These are phyloP conservation scores for Gadus macrocephalus DNA, from an alignment of 2,113 vertebrate species.

Conservation along the genomic window DNA sequence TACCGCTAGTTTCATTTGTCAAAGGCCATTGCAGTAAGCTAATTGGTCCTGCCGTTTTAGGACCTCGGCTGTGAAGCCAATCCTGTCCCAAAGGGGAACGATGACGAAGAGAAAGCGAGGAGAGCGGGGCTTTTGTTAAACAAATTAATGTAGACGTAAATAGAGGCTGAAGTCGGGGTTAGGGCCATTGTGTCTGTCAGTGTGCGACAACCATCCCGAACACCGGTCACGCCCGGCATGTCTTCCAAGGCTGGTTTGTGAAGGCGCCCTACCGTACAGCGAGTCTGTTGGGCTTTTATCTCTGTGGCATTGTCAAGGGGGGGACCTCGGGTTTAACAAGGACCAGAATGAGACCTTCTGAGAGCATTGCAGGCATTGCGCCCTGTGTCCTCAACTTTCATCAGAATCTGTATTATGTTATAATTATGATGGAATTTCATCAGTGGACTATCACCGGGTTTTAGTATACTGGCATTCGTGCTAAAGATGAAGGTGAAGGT, in stretches of 20 bases:
- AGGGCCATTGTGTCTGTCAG: background rate
- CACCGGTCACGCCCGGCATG: slow-evolving; percentile 13
- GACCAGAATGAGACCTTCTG: no score
- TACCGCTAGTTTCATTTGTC: no score
- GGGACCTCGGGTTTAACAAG: background rate
- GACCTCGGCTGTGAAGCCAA: no score
- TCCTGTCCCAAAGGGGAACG: no score
- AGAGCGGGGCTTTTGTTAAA: background rate
- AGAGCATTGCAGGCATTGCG: background rate
- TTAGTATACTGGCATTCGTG: no score
- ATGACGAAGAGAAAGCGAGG: background rate
- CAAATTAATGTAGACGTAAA: background rate
- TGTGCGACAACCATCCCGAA: background rate
- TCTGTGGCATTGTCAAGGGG: background rate
- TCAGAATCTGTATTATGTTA: background rate
- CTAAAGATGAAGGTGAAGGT: no score
- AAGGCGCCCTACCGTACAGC: background rate
- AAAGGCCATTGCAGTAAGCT: no score
- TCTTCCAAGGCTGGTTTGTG: background rate
- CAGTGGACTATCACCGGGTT: no score
- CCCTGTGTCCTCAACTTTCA: background rate
- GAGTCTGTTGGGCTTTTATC: background rate
- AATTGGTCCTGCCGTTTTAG: no score
- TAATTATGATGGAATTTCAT: no score
- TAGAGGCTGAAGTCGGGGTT: background rate